Evolutionary conservation across 2,888 invertebrate species (phyloP).

Genomic region (Lithosia quadra): DNA sequence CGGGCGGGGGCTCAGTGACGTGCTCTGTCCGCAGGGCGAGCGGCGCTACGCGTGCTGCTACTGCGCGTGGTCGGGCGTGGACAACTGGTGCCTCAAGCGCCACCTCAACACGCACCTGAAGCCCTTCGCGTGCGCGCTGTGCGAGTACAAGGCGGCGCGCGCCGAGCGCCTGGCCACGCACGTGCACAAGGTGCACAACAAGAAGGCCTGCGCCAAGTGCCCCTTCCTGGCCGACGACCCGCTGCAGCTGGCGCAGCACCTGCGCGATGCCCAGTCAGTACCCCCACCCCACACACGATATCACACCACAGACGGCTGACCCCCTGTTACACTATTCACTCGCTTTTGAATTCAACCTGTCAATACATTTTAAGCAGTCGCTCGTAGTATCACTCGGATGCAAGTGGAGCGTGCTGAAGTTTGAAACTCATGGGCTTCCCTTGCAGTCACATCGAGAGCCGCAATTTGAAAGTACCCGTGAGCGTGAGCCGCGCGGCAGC

Average conservation of each 20-base stretch:
- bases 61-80: constrained; percentile 97
- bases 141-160: constrained; percentile 97
- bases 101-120: constrained; percentile 97
- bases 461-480: constrained; percentile 85
- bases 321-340: background rate
- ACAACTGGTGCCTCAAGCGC: constrained; percentile 97
- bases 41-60: constrained; percentile 95
- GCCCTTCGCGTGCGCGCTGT: constrained; percentile 95
- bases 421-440: background rate
- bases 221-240: constrained; percentile 95
- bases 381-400: too few species aligned
- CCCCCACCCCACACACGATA: background rate
- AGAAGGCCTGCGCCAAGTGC: constrained; percentile 95
- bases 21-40: constrained; percentile 82
- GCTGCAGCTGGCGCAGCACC: constrained; percentile 92
- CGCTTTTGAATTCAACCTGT: too few species aligned
- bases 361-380: too few species aligned
- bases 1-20: too few species aligned
- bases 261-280: constrained; percentile 92
- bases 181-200: constrained; percentile 96
- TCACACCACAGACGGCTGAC: too few species aligned
- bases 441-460: constrained; percentile 88
- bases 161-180: constrained; percentile 96
- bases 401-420: too few species aligned
- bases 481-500: constrained; percentile 51